Evolutionary conservation across 2,797 vertebrate species (phyloP).

Genomic region (Mormyrops boulengeri): DNA sequence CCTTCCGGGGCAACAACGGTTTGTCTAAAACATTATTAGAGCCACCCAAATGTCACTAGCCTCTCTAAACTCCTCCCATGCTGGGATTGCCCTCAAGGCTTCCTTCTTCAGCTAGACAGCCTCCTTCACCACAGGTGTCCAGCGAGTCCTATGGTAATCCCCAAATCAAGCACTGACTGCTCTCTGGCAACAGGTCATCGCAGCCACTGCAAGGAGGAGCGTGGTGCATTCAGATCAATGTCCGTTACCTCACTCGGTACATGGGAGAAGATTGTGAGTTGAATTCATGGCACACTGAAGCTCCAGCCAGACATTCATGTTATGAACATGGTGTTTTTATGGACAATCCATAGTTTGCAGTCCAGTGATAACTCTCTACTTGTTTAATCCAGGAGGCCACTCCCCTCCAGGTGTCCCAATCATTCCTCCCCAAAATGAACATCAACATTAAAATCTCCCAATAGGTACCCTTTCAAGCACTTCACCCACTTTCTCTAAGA

Average conservation of each 20-base stretch:
- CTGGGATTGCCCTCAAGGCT: background rate
- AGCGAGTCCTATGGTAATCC: background rate
- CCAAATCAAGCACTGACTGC: background rate
- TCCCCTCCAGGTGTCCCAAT: background rate
- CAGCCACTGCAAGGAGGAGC: background rate
- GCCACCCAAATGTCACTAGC: background rate
- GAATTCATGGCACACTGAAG: background rate
- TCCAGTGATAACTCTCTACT: background rate
- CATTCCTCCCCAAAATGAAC: background rate
- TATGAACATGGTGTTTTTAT: background rate
- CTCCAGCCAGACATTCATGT: background rate
- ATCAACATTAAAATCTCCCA: background rate
- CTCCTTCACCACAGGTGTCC: background rate
- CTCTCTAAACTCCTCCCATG: background rate
- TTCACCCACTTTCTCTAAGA: no score
- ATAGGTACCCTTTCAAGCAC: no score
- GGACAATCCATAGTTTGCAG: background rate
- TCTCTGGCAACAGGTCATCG: background rate
- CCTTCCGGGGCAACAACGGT: background rate
- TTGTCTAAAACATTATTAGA: background rate
- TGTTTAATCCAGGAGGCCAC: background rate
- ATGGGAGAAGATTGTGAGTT: background rate
- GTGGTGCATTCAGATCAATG: background rate
- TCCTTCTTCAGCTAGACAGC: background rate
- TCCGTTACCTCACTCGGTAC: background rate